Evolutionary conservation across 2,888 invertebrate species (phyloP), one percentile per base, ranked within the genome.

Genomic region (Candidula unifasciata): DNA sequence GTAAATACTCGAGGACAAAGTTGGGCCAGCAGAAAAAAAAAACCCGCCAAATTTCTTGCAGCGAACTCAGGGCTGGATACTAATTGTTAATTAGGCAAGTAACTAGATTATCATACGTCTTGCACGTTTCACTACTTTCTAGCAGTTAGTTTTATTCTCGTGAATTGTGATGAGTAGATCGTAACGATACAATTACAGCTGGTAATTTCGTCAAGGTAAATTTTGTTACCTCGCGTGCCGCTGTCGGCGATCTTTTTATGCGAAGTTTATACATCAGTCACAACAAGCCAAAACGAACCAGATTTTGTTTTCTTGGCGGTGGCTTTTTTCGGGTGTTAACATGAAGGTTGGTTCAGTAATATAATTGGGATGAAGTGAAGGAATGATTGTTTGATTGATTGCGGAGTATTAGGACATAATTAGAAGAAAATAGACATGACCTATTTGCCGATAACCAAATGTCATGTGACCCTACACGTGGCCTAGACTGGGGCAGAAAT

Each of bases 401-500:
- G 10, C 35, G 13, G 27, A 44, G 18, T 73, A 33, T 57, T 57
- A 21, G 30, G 24, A 33, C 54, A 57, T 30, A 54, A 6, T 1
- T 24, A n/a, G 30, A 2, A 24, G 16, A 30, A 57, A 57, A 76
- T 21, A 54, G 24, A 24, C 33, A 30, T 10, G 84, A 84, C 84
- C 84, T 66, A 80, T 68, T 84, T 84, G 76, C 54, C 44, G 30
- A 24, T 44, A 68, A 37, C 64, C n/a, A n/a, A 30, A 60, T 80
- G 86, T 87, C 87, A 87, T 86, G 87, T 87, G 87, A 87, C 84
- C 82, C 80, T 86, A 83, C 87, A 87, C 87, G 87, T 87, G 87
- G 86, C 87, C 85, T 80, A 82, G 83, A 77, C 68, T 60, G 71
- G 78, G 57, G 80, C 78, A 82, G 57, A 82, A 83, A 87, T 87